These are phyloP conservation scores for Calameuta idolon DNA, from an alignment of 2,888 invertebrate species.

Conservation along the genomic window DNA sequence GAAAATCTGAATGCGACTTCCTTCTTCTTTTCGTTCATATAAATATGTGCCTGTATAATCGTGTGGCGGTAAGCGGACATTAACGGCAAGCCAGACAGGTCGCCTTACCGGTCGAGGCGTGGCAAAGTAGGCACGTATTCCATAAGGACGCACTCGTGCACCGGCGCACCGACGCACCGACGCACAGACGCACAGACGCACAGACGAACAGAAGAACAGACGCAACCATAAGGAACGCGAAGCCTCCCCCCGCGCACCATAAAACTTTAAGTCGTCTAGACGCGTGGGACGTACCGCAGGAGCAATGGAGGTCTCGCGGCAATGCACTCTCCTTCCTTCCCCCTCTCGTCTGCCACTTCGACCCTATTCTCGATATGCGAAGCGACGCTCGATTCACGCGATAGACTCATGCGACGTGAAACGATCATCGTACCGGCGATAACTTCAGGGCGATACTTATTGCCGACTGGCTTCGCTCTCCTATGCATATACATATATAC, in stretches of 20 bases:
- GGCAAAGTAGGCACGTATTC: conserved; percentile 30
- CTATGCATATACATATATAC: too few species aligned
- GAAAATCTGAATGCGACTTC: too few species aligned
- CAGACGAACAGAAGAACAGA: not conserved
- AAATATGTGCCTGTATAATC: not conserved
- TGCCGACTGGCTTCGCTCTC: too few species aligned
- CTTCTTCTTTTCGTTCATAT: too few species aligned
- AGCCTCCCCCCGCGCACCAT: conserved; percentile 29
- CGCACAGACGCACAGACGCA: not conserved
- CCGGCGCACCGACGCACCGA: not conserved
- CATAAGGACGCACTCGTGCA: conserved; percentile 14
- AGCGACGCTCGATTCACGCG: too few species aligned
- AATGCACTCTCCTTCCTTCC: not conserved
- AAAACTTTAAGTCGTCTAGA: conserved; percentile 50
- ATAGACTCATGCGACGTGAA: too few species aligned
- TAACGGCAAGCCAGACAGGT: not conserved
- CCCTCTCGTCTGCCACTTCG: not conserved
- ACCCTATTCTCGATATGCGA: conserved; percentile 9
- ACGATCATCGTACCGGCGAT: too few species aligned
- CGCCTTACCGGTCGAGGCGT: conserved; percentile 33
- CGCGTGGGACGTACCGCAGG: conserved; percentile 41
- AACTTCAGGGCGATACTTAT: too few species aligned
- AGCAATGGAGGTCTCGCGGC: conserved; percentile 8
- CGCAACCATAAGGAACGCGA: conserved; percentile 12
- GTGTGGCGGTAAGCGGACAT: not conserved